Evolutionary conservation across 2,888 invertebrate species (phyloP), one percentile per base, ranked within the genome.

Genomic region (Amphipyra tragopoginis): DNA sequence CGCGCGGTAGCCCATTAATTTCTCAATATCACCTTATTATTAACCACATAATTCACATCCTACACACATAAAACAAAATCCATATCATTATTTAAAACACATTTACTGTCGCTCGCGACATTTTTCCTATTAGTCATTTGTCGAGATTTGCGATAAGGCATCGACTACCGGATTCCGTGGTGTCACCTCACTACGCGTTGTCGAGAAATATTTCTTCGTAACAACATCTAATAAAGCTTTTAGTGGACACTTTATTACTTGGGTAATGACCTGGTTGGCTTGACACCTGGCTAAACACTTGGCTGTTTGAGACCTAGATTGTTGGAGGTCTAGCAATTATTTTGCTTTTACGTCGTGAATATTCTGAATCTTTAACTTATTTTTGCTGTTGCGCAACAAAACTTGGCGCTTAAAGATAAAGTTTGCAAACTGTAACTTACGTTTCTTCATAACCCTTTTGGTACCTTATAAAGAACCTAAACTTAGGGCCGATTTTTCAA

Each of bases 111-210:
- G 39, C 40, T 47, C 64, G 64, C 64, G 75, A 82, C 76, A 77
- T 81, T 80, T 81, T 80, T 79, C 74, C 66, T 80, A 84, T 83
- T 81, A 80, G 81, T 85, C 86, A 85, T 76, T 79, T 83, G 81
- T 79, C 79, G 56, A 79, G 85, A 82, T 81, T 70, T 51, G 75
- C 75, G 84, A 82, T 82, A 75, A 79, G 70, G 48, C 63, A 67
- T 75, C 75, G 84, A 84, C 87, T 87, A 87, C 88, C 80, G 87
- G 77, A 80, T 82, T 78, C 79, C 82, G 80, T 81, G 78, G 81
- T 81, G 81, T 80, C 77, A 76, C 82, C 66, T 80, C 83, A 79
- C 80, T 83, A 82, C 52, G 52, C 45, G 43, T 65, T 68, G 64
- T 69, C 50, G 71, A 63, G 68, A 69, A 72, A 79, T 80, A 79